Conservation (phyloP, 2,797 vertebrate genomes). For the Neostethus bicornis region DNA sequence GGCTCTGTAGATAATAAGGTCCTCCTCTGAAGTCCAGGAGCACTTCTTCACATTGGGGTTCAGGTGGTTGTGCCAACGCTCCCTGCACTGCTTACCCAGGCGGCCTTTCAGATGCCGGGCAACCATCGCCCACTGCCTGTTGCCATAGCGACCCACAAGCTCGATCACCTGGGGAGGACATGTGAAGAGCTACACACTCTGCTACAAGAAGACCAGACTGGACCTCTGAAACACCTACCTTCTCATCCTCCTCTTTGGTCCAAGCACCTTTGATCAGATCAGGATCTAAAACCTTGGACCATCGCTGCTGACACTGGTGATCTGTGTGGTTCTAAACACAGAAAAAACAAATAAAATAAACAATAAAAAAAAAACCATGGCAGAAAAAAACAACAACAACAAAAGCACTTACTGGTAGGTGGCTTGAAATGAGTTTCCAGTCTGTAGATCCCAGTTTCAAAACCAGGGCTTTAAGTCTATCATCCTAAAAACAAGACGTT, state of each 20-base stretch:
- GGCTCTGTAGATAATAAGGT: conserved; percentile 95
- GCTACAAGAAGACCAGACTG: too few species aligned
- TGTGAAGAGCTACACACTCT: too few species aligned
- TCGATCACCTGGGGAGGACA: conserved; percentile 98
- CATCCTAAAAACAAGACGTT: conserved; percentile 82
- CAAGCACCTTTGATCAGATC: conserved; percentile 96
- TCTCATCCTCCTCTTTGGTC: conserved; percentile 98
- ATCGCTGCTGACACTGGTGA: conserved; percentile 95
- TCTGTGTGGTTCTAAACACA: conserved; percentile 86
- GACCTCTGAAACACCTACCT: conserved; percentile 72
- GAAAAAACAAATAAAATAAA: neutral
- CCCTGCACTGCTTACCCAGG: conserved; percentile 95
- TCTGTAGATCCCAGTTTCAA: conserved; percentile 86
- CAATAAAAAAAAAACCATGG: neutral
- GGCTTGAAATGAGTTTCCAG: conserved; percentile 91
- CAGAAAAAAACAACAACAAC: neutral
- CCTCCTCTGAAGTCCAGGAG: conserved; percentile 96
- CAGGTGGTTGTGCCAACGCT: conserved; percentile 98
- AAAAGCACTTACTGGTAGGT: conserved; percentile 85
- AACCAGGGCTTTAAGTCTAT: conserved; percentile 88
- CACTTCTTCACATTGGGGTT: conserved; percentile 98
- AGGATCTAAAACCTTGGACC: conserved; percentile 94
- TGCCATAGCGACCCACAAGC: conserved; percentile 93
- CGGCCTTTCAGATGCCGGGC: conserved; percentile 96
- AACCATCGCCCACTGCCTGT: conserved; percentile 95